Base-by-base conservation (phyloP, 2,797 vertebrate species). In the Sparus aurata region DNA sequence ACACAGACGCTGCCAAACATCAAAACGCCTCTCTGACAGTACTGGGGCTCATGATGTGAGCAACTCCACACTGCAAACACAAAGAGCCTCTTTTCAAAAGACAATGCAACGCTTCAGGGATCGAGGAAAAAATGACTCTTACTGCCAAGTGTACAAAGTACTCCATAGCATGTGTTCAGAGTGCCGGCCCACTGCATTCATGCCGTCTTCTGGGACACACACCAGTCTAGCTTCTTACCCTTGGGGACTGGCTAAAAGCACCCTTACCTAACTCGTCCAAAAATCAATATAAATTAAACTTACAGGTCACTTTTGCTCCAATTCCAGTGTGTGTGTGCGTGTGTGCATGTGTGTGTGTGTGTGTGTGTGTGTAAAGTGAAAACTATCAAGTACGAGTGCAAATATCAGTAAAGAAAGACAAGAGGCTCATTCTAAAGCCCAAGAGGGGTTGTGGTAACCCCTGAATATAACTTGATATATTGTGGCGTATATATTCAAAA, bases 31-130 rank as follows among this genome's bases (percentile, higher is more conserved):
- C 69, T 72, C 63, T 87, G 87, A 92, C 88, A 90, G 84, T 78
- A 73, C 85, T 83, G 84, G 73, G 74, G 78, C 87, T 93, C 88
- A 82, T 89, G 88, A 86, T 89, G 91, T 87, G 87, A 88, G 88
- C 76, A 3, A 76, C 84, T 84, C 89, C 83, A 82, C 61, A 62
- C 83, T n/a, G 25, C 79, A 64, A 87, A 83, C 85, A 91, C 89
- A 93, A 91, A 91, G 89, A 83, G 77, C 67, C 84, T 83, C 66
- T 71, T 88, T 89, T 91, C 83, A 86, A 87, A 91, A 91, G 90
- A 94, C 91, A 94, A 93, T 90, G 91, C 85, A 83, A 52, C 62
- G 82, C 93, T 92, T 92, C 79, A 90, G 91, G 90, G 92, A 87
- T 75, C 0, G 63, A 80, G 86, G 64, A 27, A 84, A 84, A 85